Evolutionary conservation across 2,113 vertebrate genomes (phyloP).

Genomic region (Dermatemys mawii): DNA sequence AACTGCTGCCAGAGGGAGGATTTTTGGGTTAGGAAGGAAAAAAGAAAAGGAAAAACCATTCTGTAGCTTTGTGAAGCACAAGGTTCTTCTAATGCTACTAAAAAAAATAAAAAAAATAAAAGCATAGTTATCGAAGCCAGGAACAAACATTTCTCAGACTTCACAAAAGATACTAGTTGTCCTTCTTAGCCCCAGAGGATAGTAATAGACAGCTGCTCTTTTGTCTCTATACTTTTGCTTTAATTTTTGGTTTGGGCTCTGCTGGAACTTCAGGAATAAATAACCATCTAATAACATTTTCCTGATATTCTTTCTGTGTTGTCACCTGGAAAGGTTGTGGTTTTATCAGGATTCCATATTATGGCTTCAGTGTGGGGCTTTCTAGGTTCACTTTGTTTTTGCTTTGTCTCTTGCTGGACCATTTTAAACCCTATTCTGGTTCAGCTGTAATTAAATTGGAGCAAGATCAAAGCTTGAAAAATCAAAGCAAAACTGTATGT

Average conservation of each 20-base stretch:
- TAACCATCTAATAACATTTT: neutral
- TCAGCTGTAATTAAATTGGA: neutral
- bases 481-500: neutral
- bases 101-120: neutral
- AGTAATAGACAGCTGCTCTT: neutral
- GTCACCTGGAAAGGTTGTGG: neutral
- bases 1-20: neutral
- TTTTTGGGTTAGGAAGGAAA: neutral
- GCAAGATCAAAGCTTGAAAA: neutral
- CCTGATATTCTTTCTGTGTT: neutral
- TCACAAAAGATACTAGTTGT: neutral
- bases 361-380: neutral
- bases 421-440: neutral
- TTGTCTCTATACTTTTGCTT: neutral
- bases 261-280: neutral
- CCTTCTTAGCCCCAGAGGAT: neutral
- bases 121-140: neutral
- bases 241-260: neutral
- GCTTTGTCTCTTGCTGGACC: neutral
- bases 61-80: neutral
- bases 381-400: neutral
- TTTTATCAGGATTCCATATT: neutral
- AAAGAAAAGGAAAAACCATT: neutral
- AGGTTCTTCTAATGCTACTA: neutral
- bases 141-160: neutral